phyloP scores from a whole-genome alignment of 2,888 invertebrate species.

The Dorcus parallelipipedus region DNA sequence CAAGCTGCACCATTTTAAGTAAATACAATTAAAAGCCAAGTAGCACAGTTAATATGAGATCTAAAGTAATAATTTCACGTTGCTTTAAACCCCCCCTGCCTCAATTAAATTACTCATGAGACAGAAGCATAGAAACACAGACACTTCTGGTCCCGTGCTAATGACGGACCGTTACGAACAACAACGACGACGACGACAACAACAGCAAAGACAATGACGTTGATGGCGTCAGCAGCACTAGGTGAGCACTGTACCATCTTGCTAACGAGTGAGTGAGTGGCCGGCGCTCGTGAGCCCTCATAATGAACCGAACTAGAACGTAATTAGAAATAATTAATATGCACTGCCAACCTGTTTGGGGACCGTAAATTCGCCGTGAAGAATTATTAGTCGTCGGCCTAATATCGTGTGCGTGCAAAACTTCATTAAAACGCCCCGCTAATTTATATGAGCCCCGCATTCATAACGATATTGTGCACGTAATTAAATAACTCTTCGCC shows the following conservation, averaged over 20 bases:
- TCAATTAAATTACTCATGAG: too few relatives aligned
- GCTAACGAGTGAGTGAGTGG: slow-evolving; percentile 22
- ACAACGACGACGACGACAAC: background rate
- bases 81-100: too few relatives aligned
- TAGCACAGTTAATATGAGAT: too few relatives aligned
- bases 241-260: background rate
- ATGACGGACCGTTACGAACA: slow-evolving; percentile 7
- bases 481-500: background rate
- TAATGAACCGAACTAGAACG: slow-evolving; percentile 28
- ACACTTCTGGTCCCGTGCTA: slow-evolving; percentile 4
- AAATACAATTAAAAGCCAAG: too few relatives aligned
- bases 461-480: background rate
- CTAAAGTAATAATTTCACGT: too few relatives aligned
- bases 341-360: slow-evolving; percentile 26
- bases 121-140: background rate
- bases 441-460: slow-evolving; percentile 10
- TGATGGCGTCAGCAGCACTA: background rate
- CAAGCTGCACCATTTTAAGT: too few relatives aligned
- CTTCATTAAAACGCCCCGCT: slow-evolving; percentile 15
- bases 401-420: slow-evolving; percentile 14
- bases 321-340: slow-evolving; percentile 32
- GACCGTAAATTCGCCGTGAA: slow-evolving; percentile 15
- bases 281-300: slow-evolving; percentile 26
- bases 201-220: too few relatives aligned
- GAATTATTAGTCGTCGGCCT: slow-evolving; percentile 12